Base-by-base conservation (phyloP, 2,113 vertebrate genomes). In the Glareola pratincola region DNA sequence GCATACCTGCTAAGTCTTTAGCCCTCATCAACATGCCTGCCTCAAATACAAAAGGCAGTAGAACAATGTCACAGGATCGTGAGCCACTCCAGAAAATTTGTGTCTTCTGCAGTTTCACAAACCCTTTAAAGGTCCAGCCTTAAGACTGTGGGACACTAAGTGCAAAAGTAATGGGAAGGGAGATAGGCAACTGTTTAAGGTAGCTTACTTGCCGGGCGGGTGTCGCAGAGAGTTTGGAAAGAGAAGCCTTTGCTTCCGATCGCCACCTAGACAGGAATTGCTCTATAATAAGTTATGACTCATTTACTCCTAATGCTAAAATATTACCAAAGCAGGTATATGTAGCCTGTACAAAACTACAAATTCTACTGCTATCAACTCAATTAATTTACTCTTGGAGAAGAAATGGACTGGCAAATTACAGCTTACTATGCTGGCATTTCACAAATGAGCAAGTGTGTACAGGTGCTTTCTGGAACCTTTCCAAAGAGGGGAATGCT, bases 351-450 rank as follows among this genome's bases (percentile, higher is more conserved):
- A 68, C 53, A 72, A 91, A 90, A 68, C 87, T 67, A 39, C 63
- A 87, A 78, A 82, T 87, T 94, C 60, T 94, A 53, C 56, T 53
- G 45, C 77, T 87, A 95, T 85, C 80, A 85, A 91, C 88, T 87
- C 43, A 72, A 87, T 91, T 95, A 81, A 89, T 87, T 91, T 92
- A 78, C 60, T 48, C 34, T 75, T 0, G 0, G 76, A 79, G 73
- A 85, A 91, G 84, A 96, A 96, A 95, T 53, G 81, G 69, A 66
- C 84, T 87, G 77, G 80, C 53, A 96, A 94, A 94, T 87, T 87
- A 41, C 80, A 92, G 1, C 39, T 51, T 64, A 64, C 69, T 24
- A 14, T 57, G 72, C 43, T 26, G 53, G 60, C 60, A 41, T 77
- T 91, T 96, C 76, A 87, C 39, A 94, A 89, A 82, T 24, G 34